phyloP scores from a whole-genome alignment of 2,888 invertebrate genomes.

The Phyllotreta cruciferae region DNA sequence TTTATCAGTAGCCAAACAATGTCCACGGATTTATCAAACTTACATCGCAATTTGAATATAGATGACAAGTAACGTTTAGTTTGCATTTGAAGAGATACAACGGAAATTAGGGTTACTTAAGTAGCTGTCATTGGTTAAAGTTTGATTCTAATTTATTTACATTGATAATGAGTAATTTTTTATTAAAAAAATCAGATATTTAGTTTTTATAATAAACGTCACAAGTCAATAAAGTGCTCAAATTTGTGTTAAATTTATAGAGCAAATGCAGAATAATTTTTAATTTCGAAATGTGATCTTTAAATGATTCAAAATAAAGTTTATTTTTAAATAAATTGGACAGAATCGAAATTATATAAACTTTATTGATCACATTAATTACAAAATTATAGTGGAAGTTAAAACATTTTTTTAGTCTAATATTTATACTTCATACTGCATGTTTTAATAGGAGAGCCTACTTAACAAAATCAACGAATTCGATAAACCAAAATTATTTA shows the following conservation, averaged over 20 bases:
- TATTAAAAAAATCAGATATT: too few species aligned
- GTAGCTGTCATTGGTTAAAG: too few species aligned
- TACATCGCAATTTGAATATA: too few species aligned
- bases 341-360: slow-evolving; percentile 41
- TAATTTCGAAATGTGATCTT: background rate
- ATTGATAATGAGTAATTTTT: too few species aligned
- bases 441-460: background rate
- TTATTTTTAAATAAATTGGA: slow-evolving; percentile 31
- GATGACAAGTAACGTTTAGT: too few species aligned
- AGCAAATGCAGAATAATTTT: slow-evolving; percentile 1
- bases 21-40: too few species aligned
- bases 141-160: too few species aligned
- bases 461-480: too few species aligned
- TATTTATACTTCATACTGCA: slow-evolving; percentile 52
- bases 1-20: background rate
- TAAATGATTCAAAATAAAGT: background rate
- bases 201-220: background rate
- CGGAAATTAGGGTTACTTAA: too few species aligned
- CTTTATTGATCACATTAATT: slow-evolving; percentile 55
- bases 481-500: too few species aligned
- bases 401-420: slow-evolving; percentile 49
- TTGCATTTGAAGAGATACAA: too few species aligned
- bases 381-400: slow-evolving; percentile 52
- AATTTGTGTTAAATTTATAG: background rate
- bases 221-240: background rate